Evolutionary conservation across 1,140 invertebrate genomes (phyloP).

Genomic region (Drosophila punjabiensis): DNA sequence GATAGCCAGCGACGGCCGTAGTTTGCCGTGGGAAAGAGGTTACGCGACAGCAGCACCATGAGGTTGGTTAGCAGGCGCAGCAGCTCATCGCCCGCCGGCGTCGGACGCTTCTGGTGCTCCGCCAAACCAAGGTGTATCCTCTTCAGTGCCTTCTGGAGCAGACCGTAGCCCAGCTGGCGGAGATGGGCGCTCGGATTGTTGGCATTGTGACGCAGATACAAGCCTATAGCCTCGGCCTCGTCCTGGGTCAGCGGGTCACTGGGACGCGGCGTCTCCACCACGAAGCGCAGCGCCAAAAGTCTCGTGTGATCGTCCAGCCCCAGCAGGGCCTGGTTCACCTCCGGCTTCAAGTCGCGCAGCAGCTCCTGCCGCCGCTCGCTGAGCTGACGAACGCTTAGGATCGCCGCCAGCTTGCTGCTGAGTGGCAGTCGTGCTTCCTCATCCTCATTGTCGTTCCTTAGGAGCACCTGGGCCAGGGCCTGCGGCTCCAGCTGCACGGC

Average conservation of each 20-base stretch:
- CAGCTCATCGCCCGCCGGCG: not conserved
- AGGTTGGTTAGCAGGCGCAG: constrained; percentile 41
- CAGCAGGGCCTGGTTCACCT: constrained; percentile 47
- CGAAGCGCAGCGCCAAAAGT: constrained; percentile 88
- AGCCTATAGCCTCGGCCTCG: constrained; percentile 90
- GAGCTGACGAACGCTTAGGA: constrained; percentile 57
- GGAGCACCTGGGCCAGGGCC: constrained; percentile 40
- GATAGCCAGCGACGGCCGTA: constrained; percentile 89
- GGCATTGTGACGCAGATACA: constrained; percentile 90
- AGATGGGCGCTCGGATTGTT: constrained; percentile 89
- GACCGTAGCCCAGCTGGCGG: constrained; percentile 87
- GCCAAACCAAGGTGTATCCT: constrained; percentile 60
- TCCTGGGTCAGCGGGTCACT: constrained; percentile 88
- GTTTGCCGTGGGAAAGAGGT: constrained; percentile 90
- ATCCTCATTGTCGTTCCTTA: not conserved
- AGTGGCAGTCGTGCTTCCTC: constrained; percentile 20
- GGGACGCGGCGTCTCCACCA: constrained; percentile 91
- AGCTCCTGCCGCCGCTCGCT: constrained; percentile 41
- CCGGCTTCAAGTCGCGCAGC: constrained; percentile 18
- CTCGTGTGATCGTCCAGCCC: constrained; percentile 82
- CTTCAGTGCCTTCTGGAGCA: constrained; percentile 88
- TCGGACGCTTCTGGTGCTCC: constrained; percentile 37
- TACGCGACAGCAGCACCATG: constrained; percentile 86
- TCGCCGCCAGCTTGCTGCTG: constrained; percentile 64
- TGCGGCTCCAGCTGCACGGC: constrained; percentile 58